These are phyloP conservation scores for Cosmopolites sordidus DNA, from an alignment of 2,888 invertebrate species.

Conservation along the genomic window DNA sequence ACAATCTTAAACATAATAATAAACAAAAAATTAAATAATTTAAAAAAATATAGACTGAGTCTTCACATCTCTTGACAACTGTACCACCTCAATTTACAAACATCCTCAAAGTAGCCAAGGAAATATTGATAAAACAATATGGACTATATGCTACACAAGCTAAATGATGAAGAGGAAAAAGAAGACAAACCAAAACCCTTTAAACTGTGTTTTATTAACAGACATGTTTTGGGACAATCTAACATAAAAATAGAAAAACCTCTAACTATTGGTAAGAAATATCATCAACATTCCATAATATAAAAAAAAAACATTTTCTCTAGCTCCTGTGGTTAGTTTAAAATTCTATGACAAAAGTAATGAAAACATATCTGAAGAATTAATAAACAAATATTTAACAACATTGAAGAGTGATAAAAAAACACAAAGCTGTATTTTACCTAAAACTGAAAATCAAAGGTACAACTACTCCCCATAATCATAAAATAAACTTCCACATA, in stretches of 20 bases:
- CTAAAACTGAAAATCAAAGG: conserved; percentile 47
- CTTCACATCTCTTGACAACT: no score
- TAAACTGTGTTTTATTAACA: conserved; percentile 41
- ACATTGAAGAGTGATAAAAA: conserved; percentile 39
- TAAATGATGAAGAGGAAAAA: conserved; percentile 19
- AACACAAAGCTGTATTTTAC: conserved; percentile 38
- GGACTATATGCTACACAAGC: conserved; percentile 2
- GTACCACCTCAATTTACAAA: no score
- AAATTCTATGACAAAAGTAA: conserved; percentile 41
- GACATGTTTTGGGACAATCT: conserved; percentile 34
- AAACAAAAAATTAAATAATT: no score
- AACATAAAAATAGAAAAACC: conserved; percentile 36
- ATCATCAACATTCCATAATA: neutral
- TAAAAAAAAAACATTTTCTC: conserved; percentile 13
- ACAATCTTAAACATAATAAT: no score
- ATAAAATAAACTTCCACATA: no score
- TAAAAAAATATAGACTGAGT: no score
- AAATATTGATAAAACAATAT: conserved; percentile 35
- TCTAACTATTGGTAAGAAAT: conserved; percentile 30
- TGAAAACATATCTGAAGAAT: conserved; percentile 28
- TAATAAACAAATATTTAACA: conserved; percentile 36
- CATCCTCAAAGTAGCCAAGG: conserved; percentile 7
- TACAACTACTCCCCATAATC: no score
- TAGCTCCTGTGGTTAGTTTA: conserved; percentile 40
- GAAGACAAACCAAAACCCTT: conserved; percentile 36